Percentiles rank a stretch among this genome's conserved stretches.
phyloP scores from a whole-genome alignment of 1,140 invertebrate genomes.

The Dolichoris vasculosae region DNA sequence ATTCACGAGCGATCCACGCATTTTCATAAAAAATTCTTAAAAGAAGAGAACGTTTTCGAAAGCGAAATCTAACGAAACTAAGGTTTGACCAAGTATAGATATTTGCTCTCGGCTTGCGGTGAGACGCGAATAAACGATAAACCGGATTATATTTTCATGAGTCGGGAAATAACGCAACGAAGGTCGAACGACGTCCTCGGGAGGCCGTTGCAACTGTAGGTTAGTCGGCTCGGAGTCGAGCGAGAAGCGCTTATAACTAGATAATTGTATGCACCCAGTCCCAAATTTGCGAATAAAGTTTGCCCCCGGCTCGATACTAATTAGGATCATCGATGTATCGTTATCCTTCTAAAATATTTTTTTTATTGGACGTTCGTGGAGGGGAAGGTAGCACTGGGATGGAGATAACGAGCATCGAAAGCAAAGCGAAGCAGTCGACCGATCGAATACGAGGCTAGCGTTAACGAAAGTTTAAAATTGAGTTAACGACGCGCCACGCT shows the following conservation, averaged over 20 bases:
- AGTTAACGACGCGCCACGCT: slow-evolving; percentile 63
- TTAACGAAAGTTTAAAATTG: slow-evolving; percentile 61
- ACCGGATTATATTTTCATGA: background rate
- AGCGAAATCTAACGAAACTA: too few species aligned
- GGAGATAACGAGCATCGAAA: background rate
- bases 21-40: too few species aligned
- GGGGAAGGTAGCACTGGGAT: background rate
- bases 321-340: slow-evolving; percentile 2
- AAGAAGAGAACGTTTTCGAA: too few species aligned
- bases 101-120: background rate
- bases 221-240: background rate
- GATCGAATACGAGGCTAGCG: background rate
- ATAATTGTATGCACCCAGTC: background rate
- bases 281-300: background rate
- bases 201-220: background rate
- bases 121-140: slow-evolving; percentile 8
- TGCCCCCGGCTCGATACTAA: slow-evolving; percentile 21
- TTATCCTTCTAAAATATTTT: background rate
- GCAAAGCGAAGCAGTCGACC: background rate
- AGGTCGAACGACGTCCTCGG: background rate
- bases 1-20: background rate
- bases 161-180: slow-evolving; percentile 6
- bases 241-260: slow-evolving; percentile 4
- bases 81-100: background rate
- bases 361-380: background rate